Percentiles rank a stretch among this genome's conserved stretches.
phyloP scores from a whole-genome alignment of 2,888 invertebrate species.

The Lacanobia oleracea region DNA sequence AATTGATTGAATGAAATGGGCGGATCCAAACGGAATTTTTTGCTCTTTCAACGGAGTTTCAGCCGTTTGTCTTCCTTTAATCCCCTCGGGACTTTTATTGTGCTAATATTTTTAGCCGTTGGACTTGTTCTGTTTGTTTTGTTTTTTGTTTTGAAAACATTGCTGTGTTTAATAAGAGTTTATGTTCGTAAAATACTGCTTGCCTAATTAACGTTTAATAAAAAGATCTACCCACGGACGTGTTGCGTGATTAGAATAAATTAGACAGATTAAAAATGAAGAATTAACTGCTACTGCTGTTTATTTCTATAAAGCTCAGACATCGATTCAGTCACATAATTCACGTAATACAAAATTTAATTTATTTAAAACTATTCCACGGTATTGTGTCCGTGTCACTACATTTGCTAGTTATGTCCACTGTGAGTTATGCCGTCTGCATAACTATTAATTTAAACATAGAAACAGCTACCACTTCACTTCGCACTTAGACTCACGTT shows the following conservation, averaged over 20 bases:
- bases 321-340: slow-evolving; percentile 4
- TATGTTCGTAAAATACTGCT: slow-evolving; percentile 9
- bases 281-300: neutral
- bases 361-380: slow-evolving; percentile 33
- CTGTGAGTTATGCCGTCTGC: slow-evolving; percentile 33
- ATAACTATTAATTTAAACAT: slow-evolving; percentile 33
- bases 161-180: slow-evolving; percentile 4
- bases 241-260: neutral
- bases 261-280: neutral
- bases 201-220: neutral
- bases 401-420: slow-evolving; percentile 18
- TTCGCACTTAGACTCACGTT: slow-evolving; percentile 6
- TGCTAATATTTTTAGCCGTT: slow-evolving; percentile 44
- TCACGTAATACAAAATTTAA: slow-evolving; percentile 15
- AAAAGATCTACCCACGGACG: neutral
- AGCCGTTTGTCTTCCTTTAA: slow-evolving; percentile 48
- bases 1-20: slow-evolving; percentile 60
- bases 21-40: slow-evolving; percentile 44
- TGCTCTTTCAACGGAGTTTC: slow-evolving; percentile 32
- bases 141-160: slow-evolving; percentile 25
- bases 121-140: slow-evolving; percentile 27
- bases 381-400: slow-evolving; percentile 6
- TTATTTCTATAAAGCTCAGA: neutral
- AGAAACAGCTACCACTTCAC: slow-evolving; percentile 3
- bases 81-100: slow-evolving; percentile 31